These are phyloP conservation scores for Xiphorhynchus erythropygius DNA, from an alignment of 2,797 vertebrate genomes.

Conservation along the genomic window DNA sequence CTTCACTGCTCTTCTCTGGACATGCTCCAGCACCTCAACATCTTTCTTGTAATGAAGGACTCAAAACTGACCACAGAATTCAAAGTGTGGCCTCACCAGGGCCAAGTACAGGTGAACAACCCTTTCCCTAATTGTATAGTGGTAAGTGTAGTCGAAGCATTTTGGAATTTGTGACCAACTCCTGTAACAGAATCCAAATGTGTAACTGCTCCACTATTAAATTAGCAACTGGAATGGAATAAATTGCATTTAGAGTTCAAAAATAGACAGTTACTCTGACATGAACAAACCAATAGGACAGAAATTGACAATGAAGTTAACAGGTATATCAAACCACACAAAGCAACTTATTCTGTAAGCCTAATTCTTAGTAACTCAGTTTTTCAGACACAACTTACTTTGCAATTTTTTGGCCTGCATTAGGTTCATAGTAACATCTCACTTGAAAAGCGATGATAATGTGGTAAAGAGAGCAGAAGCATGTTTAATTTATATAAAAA, in stretches of 20 bases:
- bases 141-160: not conserved
- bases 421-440: not conserved
- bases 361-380: not conserved
- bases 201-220: not conserved
- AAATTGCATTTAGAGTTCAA: not conserved
- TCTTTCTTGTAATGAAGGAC: fast-evolving
- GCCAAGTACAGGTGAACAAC: fast-evolving
- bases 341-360: not conserved
- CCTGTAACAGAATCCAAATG: not conserved
- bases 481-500: not conserved
- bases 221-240: not conserved
- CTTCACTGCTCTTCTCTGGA: not conserved
- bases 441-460: not conserved
- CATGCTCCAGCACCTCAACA: fast-evolving
- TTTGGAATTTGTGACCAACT: not conserved
- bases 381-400: not conserved
- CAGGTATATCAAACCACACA: not conserved
- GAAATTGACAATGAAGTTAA: not conserved
- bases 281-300: not conserved
- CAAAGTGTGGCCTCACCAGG: fast-evolving
- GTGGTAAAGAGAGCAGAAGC: not conserved
- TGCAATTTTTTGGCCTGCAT: not conserved
- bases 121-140: not conserved
- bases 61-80: not conserved
- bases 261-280: not conserved